Percentiles rank a stretch among this genome's conserved stretches.
phyloP scores from a whole-genome alignment of 2,113 vertebrate genomes.

The Maccullochella peelii region DNA sequence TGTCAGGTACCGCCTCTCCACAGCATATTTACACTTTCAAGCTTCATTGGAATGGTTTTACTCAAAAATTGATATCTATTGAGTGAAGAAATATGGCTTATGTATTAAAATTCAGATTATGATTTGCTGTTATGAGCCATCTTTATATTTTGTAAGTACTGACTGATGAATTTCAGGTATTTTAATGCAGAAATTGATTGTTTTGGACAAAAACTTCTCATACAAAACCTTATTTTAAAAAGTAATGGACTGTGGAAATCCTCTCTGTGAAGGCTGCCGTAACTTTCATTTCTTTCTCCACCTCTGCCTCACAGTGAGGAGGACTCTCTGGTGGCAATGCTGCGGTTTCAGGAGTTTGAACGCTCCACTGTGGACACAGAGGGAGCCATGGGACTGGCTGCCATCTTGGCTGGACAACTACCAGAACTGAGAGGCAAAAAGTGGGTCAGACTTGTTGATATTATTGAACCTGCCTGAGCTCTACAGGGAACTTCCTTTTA shows the following conservation, averaged over 20 bases:
- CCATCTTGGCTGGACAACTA: constrained; percentile 87
- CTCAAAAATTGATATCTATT: not conserved
- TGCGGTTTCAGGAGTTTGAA: constrained; percentile 91
- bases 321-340: constrained; percentile 88
- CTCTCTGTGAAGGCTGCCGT: too few species aligned
- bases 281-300: not conserved
- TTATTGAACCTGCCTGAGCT: not conserved
- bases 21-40: not conserved
- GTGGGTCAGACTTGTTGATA: constrained; percentile 71
- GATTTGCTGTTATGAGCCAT: not conserved
- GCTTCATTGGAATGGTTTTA: not conserved
- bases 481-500: too few species aligned
- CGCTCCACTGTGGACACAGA: constrained; percentile 88
- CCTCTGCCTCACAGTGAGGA: constrained; percentile 84
- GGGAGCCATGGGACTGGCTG: constrained; percentile 90
- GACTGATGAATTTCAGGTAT: not conserved
- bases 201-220: not conserved
- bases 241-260: not conserved
- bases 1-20: constrained; percentile 84
- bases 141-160: not conserved
- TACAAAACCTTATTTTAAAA: not conserved
- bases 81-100: not conserved
- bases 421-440: constrained; percentile 91
- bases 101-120: not conserved
- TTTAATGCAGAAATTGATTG: not conserved